Base-by-base conservation (phyloP, 2,888 invertebrate species). In the Sesamia inferens region DNA sequence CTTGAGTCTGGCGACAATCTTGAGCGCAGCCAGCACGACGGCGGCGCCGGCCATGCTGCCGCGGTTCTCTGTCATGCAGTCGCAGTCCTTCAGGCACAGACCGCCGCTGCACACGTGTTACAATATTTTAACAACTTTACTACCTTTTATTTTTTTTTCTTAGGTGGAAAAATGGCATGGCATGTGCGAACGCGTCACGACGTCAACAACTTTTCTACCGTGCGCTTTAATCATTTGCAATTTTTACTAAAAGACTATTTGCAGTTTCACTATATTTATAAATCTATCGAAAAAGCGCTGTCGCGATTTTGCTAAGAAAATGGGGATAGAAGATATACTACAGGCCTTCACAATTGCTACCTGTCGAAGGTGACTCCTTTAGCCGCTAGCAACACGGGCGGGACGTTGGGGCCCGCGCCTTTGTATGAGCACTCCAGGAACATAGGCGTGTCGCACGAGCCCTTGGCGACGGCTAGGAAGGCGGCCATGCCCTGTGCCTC, bases 31-130 rank as follows among this genome's bases (percentile, higher is more conserved):
- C 39, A 98, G 97, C 0, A 97, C 97, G 85, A 97, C 97, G 24
- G 98, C 98, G 1, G 98, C 98, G 78, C 98, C 98, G 0, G 98
- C 98, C 98, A 98, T 98, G 89, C 98, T 98, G 73, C 97, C 98
- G 79, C 98, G 96, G 97, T 98, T 98, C 85, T 96, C 96, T 68
- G 96, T 94, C 97, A 98, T 97, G 61, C 95, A 93, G 2, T 93
- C 88, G 31, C 97, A 92, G 1, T 94, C 92, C 92, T 98, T 98
- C 82, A 98, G 90, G 86, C 98, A 98, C 71, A 98, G 94, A 0
- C 98, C 98, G 71, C 98, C 98, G 87, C 97, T 97, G 90, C 6
- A 69, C 39, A 73, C 31, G 14, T 5, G 5, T 11, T 22, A n/a
- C 10, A 70, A 71, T n/a, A 14, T 11, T 24, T 14, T 61, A 31